Evolutionary conservation across 2,888 invertebrate species (phyloP), one percentile per base, ranked within the genome.

Genomic region (Desoria tigrina): DNA sequence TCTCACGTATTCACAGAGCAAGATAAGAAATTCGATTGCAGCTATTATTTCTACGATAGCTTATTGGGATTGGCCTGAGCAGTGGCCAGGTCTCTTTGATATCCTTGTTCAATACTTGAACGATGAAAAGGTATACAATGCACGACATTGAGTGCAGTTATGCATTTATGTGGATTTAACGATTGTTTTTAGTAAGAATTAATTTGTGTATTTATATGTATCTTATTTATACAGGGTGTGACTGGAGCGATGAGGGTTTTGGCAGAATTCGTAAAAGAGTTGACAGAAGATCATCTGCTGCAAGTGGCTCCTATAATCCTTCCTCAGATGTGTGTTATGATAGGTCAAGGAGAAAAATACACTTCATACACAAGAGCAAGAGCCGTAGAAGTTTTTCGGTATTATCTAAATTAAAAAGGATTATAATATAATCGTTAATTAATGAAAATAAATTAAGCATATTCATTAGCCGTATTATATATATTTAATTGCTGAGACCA

Each of bases 231-330:
- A 24, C 51, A 74, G 75, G 68, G 87, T 1, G 87, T 88, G 24
- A 86, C 88, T 78, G 88, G 89, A 11, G 86, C 88, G 7, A 88
- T 89, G 86, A 82, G 87, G 78, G 87, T 88, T 2, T 79, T 89
- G 42, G 83, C 86, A 74, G 88, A 89, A 77, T 86, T 89, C 71
- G 84, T 85, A 1, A 84, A 86, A 70, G 88, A 88, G 77, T 83
- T 88, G 3, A 83, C 84, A 4, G 87, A 86, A 65, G 81, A 78
- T 42, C 87, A 88, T 78, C 84, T 88, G 74, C 83, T 85, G 7
- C 84, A 86, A 74, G 84, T 88, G 23, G 87, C 87, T 0, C 87
- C 88, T 1, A 83, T 87, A 11, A 85, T 89, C 53, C 80, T 89
- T 16, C 86, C 87, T 24, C 87, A 88, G 79, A 86, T 88, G 80